A percentile compares a stretch with the other conserved stretches of the same genome.
These are phyloP conservation scores for Hydrotaea cyrtoneurina DNA, from an alignment of 2,888 invertebrate species.

Conservation along the genomic window DNA sequence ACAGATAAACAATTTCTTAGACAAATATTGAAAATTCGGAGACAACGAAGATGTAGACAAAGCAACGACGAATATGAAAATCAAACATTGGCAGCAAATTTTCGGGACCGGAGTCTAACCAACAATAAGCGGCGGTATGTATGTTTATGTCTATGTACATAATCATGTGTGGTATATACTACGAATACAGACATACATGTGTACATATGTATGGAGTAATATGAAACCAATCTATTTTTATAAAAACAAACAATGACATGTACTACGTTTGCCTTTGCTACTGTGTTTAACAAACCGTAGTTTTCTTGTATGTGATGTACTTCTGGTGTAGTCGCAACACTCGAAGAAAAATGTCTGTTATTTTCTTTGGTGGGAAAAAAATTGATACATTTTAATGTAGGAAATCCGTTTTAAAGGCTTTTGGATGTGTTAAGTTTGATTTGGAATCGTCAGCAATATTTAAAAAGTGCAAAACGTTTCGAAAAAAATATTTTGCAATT, in stretches of 20 bases:
- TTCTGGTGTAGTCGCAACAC: neutral
- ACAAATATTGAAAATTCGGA: constrained; percentile 54
- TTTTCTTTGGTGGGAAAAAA: too few relatives aligned
- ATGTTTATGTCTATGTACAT: neutral
- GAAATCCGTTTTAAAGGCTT: too few relatives aligned
- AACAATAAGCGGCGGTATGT: neutral
- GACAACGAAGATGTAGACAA: neutral
- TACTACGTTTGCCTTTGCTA: constrained; percentile 7
- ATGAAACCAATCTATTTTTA: neutral
- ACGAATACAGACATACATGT: too few relatives aligned
- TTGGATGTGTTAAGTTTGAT: too few relatives aligned
- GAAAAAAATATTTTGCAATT: too few relatives aligned
- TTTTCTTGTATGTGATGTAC: neutral
- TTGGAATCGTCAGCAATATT: too few relatives aligned
- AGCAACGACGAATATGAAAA: constrained; percentile 42
- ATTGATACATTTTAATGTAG: too few relatives aligned
- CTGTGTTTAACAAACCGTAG: constrained; percentile 5
- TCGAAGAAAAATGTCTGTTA: neutral
- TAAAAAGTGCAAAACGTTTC: too few relatives aligned
- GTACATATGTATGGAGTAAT: neutral
- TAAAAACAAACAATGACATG: constrained; percentile 3
- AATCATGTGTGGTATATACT: too few relatives aligned
- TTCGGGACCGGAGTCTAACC: neutral
- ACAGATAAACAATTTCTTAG: constrained; percentile 58
- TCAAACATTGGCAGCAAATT: constrained; percentile 34